These are phyloP conservation scores for Melanotaenia maccullochi DNA, from an alignment of 2,797 vertebrate species.

Conservation along the genomic window DNA sequence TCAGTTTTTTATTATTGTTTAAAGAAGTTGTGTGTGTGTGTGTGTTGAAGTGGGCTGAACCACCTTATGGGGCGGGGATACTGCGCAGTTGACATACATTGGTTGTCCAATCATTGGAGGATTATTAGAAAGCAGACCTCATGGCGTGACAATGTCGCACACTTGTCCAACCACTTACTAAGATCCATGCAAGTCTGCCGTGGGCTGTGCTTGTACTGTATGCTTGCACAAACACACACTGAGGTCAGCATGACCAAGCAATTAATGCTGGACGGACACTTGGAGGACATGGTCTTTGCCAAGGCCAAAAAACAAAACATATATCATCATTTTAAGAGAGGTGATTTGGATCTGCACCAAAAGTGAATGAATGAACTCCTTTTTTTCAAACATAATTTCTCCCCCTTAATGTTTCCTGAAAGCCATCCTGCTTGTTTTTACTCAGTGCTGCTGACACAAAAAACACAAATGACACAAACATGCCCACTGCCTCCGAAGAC, in stretches of 20 bases:
- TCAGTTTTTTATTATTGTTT: conserved; percentile 39
- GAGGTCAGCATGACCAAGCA: conserved; percentile 15
- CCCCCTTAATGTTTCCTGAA: neutral
- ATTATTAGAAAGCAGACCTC: conserved; percentile 34
- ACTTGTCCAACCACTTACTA: conserved; percentile 39
- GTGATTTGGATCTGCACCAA: neutral
- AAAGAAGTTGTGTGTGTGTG: neutral
- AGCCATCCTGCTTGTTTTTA: neutral
- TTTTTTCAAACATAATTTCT: neutral
- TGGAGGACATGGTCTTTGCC: too few species aligned
- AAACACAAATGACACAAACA: neutral
- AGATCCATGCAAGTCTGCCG: conserved; percentile 10
- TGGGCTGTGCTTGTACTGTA: conserved; percentile 18
- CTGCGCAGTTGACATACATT: conserved; percentile 28
- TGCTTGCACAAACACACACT: conserved; percentile 33
- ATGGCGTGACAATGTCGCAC: conserved; percentile 62
- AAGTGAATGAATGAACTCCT: neutral
- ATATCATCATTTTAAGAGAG: neutral
- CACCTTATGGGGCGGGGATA: neutral
- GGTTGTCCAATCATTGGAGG: conserved; percentile 60
- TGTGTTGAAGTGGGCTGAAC: conserved; percentile 12
- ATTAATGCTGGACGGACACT: neutral
- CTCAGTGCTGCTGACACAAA: neutral
- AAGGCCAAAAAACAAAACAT: neutral
- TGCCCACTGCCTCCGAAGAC: neutral